Conservation (phyloP, 2,113 vertebrate genomes). For the Speoplatyrhinus poulsoni region DNA sequence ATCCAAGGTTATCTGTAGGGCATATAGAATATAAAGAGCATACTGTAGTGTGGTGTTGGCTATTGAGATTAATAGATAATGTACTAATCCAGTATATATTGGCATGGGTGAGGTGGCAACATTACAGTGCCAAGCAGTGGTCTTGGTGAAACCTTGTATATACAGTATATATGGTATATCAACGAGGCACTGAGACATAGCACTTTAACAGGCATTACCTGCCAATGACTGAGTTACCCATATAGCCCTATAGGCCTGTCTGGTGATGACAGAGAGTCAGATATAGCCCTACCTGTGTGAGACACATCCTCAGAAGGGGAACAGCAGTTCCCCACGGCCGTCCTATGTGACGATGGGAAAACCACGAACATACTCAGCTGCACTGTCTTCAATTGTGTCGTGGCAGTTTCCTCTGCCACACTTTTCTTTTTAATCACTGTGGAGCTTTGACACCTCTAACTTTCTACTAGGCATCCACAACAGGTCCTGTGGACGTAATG, state of each 20-base stretch:
- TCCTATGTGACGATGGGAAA: conserved; percentile 46
- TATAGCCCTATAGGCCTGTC: conserved; percentile 64
- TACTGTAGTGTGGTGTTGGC: too few relatives aligned
- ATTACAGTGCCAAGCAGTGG: too few relatives aligned
- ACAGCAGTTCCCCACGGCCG: conserved; percentile 41
- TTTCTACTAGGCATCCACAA: conserved; percentile 43
- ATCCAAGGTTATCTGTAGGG: too few relatives aligned
- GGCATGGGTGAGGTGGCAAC: too few relatives aligned
- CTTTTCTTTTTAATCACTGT: conserved; percentile 7
- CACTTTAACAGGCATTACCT: conserved; percentile 61
- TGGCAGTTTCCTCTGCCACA: neutral
- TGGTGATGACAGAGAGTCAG: conserved; percentile 71
- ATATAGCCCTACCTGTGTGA: conserved; percentile 65
- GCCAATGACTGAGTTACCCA: conserved; percentile 59
- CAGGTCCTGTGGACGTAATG: conserved; percentile 39
- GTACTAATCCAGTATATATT: too few relatives aligned
- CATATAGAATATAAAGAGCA: too few relatives aligned
- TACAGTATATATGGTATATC: neutral
- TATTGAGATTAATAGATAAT: too few relatives aligned
- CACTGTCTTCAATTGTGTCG: conserved; percentile 1
- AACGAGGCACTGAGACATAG: conserved; percentile 40
- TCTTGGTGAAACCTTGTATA: neutral
- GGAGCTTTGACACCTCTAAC: conserved; percentile 22
- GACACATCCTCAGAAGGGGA: conserved; percentile 35
- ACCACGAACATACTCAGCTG: conserved; percentile 24